phyloP scores from a whole-genome alignment of 2,797 vertebrate genomes.

The Benthosema pterotum region DNA sequence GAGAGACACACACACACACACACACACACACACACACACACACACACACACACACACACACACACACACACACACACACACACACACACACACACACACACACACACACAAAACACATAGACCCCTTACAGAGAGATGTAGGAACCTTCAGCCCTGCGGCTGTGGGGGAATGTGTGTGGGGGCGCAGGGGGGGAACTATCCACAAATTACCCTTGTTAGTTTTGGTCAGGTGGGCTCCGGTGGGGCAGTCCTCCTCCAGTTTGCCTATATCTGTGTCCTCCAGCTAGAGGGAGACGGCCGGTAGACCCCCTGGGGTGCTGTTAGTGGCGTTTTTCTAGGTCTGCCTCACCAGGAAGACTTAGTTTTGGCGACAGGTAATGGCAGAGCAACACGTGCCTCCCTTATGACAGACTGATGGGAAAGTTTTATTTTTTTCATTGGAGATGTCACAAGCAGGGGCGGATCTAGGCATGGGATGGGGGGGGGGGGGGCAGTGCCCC shows the following conservation, averaged over 20 bases:
- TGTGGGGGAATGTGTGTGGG: not conserved
- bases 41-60: slow-evolving; percentile 2
- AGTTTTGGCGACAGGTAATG: not conserved
- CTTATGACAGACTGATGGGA: not conserved
- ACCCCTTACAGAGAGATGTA: not conserved
- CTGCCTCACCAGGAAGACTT: not conserved
- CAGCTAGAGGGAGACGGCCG: not conserved
- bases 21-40: not conserved
- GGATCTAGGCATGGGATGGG: not conserved
- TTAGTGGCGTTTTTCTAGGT: not conserved
- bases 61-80: not conserved
- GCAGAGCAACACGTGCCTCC: not conserved
- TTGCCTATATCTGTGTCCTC: not conserved
- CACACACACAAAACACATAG: not conserved
- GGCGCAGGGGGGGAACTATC: not conserved
- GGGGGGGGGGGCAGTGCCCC: not conserved
- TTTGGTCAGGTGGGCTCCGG: slow-evolving; percentile 2
- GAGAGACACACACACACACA: not conserved
- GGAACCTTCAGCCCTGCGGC: not conserved
- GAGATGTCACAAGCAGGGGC: too few relatives aligned
- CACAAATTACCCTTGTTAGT: slow-evolving; percentile 5
- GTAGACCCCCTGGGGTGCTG: slow-evolving; percentile 1
- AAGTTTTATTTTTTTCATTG: slow-evolving; percentile 1
- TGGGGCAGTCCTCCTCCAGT: not conserved
- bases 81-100: not conserved